These are phyloP conservation scores for Hirtodrosophila duncani DNA, from an alignment of 2,888 invertebrate species.

Conservation along the genomic window DNA sequence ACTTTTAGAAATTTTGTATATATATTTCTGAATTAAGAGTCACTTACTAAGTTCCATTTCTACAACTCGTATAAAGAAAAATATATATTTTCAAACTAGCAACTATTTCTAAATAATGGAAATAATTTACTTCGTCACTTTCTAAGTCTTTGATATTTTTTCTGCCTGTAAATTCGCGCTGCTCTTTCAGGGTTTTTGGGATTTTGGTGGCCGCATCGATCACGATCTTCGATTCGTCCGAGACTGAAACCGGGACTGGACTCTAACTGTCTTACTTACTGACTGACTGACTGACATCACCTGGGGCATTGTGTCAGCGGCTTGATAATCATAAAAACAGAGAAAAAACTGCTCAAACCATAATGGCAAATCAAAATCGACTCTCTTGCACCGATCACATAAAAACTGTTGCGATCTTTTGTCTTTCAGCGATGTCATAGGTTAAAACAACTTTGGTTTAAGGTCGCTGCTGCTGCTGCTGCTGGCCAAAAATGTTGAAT, in stretches of 20 bases:
- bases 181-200: too few species aligned
- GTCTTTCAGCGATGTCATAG: slow-evolving; percentile 11
- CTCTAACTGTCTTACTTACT: slow-evolving; percentile 11
- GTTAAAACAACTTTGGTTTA: slow-evolving; percentile 24
- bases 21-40: too few species aligned
- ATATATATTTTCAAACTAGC: too few species aligned
- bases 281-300: slow-evolving; percentile 58
- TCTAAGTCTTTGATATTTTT: not conserved
- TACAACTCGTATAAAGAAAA: too few species aligned
- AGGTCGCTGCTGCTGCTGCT: slow-evolving; percentile 17
- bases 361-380: slow-evolving; percentile 22
- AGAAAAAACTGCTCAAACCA: too few species aligned
- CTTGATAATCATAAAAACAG: slow-evolving; percentile 31
- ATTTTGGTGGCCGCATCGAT: slow-evolving; percentile 58
- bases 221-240: slow-evolving; percentile 66
- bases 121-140: slow-evolving; percentile 1
- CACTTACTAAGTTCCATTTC: too few species aligned
- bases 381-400: too few species aligned
- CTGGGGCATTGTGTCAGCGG: slow-evolving; percentile 42
- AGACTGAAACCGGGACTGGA: too few species aligned
- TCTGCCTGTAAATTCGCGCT: too few species aligned
- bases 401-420: slow-evolving; percentile 5
- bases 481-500: slow-evolving; percentile 13
- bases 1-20: too few species aligned
- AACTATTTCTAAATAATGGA: slow-evolving; percentile 31